These are phyloP conservation scores for Beris morrisii DNA, from an alignment of 2,888 invertebrate genomes.

Conservation along the genomic window DNA sequence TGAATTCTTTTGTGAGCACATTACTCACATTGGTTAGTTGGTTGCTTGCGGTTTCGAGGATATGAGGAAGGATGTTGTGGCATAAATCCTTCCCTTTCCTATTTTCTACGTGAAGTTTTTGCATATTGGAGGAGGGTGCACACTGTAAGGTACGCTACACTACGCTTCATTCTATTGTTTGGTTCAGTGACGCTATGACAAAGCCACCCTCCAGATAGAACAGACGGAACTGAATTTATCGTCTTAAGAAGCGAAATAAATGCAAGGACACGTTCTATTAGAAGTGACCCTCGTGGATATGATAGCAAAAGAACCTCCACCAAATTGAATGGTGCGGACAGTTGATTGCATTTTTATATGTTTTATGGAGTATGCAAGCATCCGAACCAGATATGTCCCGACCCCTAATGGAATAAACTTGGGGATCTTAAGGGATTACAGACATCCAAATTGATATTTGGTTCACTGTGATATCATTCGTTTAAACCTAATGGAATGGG, in stretches of 20 bases:
- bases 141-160: neutral
- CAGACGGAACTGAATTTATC: constrained; percentile 25
- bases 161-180: constrained; percentile 4
- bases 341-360: constrained; percentile 30
- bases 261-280: constrained; percentile 36
- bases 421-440: too few species aligned
- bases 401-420: too few species aligned
- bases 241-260: constrained; percentile 36
- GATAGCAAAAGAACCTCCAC: constrained; percentile 21
- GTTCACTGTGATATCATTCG: too few species aligned
- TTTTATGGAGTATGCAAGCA: neutral
- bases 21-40: constrained; percentile 13
- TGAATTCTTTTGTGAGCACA: constrained; percentile 17
- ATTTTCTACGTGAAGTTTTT: constrained; percentile 27
- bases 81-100: constrained; percentile 12
- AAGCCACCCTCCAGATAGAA: neutral
- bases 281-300: constrained; percentile 31
- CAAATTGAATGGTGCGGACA: constrained; percentile 25
- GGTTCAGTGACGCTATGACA: neutral
- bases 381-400: too few species aligned
- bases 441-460: too few species aligned
- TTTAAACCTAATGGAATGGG: too few species aligned
- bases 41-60: neutral
- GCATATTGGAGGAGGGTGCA: constrained; percentile 18
- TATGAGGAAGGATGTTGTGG: neutral